Percentiles rank a stretch among this genome's conserved stretches.
Conservation (phyloP, 2,797 vertebrate species). For the Sebastes reedi region DNA sequence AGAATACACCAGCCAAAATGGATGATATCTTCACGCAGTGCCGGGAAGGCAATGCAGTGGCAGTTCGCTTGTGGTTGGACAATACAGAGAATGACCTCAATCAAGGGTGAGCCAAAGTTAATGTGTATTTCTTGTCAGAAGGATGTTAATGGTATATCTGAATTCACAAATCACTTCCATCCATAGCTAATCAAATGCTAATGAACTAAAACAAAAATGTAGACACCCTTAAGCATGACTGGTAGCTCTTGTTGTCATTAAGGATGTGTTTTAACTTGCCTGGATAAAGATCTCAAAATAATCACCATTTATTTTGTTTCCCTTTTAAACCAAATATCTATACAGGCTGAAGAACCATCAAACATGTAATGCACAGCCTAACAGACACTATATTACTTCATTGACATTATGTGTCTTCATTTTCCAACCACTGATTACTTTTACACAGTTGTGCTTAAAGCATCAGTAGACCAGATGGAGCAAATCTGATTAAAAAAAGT, state of each 20-base stretch:
- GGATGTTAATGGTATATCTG: not conserved
- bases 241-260: not conserved
- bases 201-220: not conserved
- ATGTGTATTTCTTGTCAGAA: not conserved
- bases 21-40: conserved; percentile 99
- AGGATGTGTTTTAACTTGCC: not conserved
- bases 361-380: not conserved
- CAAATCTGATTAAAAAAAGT: no score
- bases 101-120: conserved; percentile 88
- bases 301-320: not conserved
- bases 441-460: not conserved
- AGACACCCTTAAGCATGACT: not conserved
- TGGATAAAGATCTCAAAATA: not conserved
- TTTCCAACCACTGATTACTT: not conserved
- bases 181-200: not conserved
- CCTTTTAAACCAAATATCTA: not conserved
- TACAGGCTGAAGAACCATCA: not conserved
- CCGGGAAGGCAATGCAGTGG: conserved; percentile 97
- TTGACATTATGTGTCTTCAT: not conserved
- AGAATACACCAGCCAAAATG: conserved; percentile 72
- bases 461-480: no score
- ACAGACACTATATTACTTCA: not conserved
- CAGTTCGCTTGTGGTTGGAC: conserved; percentile 96
- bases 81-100: conserved; percentile 99
- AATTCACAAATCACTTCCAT: not conserved